Percentiles rank a stretch among this genome's conserved stretches.
These are phyloP conservation scores for Lophotriccus pileatus DNA, from an alignment of 2,797 vertebrate genomes.

Conservation along the genomic window DNA sequence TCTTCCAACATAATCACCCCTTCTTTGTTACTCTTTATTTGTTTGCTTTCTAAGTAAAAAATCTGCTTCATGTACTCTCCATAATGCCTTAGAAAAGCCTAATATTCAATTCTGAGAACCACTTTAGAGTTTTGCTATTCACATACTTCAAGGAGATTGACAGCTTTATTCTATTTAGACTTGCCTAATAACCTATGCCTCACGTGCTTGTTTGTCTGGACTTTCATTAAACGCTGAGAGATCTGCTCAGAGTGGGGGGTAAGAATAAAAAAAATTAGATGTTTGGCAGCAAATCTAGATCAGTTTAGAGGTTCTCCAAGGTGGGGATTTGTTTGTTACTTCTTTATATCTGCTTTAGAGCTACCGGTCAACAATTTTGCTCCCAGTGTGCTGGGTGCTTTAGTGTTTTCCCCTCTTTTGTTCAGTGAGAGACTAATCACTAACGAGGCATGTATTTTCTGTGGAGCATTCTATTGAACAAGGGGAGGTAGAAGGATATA, in stretches of 20 bases:
- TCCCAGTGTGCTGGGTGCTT: not conserved
- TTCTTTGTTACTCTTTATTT: not conserved
- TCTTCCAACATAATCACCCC: not conserved
- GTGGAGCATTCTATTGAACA: not conserved
- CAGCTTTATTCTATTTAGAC: not conserved
- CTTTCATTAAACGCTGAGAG: not conserved
- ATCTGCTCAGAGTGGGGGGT: not conserved
- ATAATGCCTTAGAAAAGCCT: not conserved
- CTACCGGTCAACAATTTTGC: not conserved
- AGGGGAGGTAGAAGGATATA: not conserved
- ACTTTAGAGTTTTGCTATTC: not conserved
- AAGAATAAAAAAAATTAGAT: not conserved
- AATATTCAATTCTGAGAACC: not conserved
- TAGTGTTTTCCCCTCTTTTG: not conserved
- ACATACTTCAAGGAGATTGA: not conserved
- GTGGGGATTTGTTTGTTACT: not conserved
- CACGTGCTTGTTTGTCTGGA: accelerated
- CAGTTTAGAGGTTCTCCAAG: not conserved
- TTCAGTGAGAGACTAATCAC: not conserved
- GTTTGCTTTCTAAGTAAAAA: not conserved
- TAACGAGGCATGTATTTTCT: not conserved
- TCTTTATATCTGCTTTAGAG: not conserved
- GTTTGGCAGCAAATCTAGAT: not conserved
- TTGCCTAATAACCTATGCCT: not conserved
- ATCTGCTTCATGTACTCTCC: not conserved